Conservation (phyloP, 2,797 vertebrate species). For the Holocentrus rufus region DNA sequence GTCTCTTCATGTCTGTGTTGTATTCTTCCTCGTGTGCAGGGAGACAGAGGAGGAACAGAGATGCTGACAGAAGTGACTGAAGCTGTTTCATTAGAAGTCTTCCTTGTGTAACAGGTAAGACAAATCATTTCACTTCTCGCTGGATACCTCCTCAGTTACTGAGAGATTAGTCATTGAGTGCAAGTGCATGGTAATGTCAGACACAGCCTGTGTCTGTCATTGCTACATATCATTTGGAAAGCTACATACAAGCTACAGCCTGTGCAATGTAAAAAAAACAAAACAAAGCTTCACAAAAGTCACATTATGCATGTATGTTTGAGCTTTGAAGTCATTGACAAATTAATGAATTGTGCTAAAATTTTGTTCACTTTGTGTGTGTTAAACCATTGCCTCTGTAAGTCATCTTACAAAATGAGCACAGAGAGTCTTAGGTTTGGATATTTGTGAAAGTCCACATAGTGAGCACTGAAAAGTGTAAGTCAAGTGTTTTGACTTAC, state of each 20-base stretch:
- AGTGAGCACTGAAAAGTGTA: not conserved
- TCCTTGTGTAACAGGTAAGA: slow-evolving; percentile 71
- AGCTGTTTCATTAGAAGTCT: slow-evolving; percentile 66
- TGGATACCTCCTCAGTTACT: not conserved
- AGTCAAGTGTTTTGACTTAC: not conserved
- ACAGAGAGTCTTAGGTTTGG: not conserved
- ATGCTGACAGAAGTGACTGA: slow-evolving; percentile 77
- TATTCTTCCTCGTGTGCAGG: slow-evolving; percentile 68
- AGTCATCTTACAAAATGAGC: not conserved
- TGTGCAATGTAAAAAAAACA: not conserved
- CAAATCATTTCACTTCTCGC: not conserved
- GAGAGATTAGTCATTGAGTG: slow-evolving; percentile 2
- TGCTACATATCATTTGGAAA: not conserved
- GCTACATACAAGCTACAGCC: too few species aligned
- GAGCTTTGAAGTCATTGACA: not conserved
- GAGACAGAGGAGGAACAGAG: slow-evolving; percentile 64
- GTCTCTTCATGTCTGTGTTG: slow-evolving; percentile 48
- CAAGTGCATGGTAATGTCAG: not conserved
- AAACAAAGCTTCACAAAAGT: not conserved
- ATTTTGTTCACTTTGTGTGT: not conserved
- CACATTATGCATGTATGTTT: not conserved
- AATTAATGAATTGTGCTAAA: not conserved
- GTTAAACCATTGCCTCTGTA: not conserved
- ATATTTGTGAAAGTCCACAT: not conserved
- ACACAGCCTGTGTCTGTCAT: slow-evolving; percentile 20